A percentile compares a stretch with the other conserved stretches of the same genome.
Conservation (phyloP, 2,888 invertebrate genomes). For the Dryomyza anilis region DNA sequence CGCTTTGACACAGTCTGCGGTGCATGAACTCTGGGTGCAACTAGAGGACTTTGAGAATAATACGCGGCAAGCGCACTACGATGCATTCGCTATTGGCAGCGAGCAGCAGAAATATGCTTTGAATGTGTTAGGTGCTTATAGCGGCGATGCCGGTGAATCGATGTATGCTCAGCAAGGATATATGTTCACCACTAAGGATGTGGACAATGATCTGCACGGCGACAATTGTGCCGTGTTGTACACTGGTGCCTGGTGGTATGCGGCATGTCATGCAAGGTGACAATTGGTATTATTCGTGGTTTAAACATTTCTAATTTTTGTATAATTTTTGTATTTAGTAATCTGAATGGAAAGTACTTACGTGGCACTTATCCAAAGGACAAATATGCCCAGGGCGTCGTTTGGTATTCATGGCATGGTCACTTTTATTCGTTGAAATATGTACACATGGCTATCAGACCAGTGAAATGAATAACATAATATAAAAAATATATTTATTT, state of each 20-base stretch:
- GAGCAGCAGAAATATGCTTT: conserved; percentile 68
- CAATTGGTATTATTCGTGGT: background rate
- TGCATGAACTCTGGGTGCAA: conserved; percentile 63
- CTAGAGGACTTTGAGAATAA: conserved; percentile 66
- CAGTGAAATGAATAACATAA: background rate
- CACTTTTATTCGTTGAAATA: background rate
- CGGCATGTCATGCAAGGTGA: conserved; percentile 61
- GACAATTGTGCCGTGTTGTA: conserved; percentile 70
- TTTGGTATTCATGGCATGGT: background rate
- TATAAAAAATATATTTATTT: too few species aligned
- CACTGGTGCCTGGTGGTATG: conserved; percentile 75
- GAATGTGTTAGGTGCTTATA: conserved; percentile 67
- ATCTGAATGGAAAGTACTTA: conserved; percentile 37
- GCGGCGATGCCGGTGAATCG: conserved; percentile 67
- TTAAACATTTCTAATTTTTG: background rate
- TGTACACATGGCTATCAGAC: background rate
- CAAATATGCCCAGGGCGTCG: conserved; percentile 16
- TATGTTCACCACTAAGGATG: conserved; percentile 66
- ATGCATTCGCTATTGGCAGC: conserved; percentile 68
- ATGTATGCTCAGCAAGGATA: conserved; percentile 65
- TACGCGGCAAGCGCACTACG: conserved; percentile 65
- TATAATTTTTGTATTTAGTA: conserved; percentile 27
- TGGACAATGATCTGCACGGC: conserved; percentile 69
- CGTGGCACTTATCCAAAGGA: conserved; percentile 19
- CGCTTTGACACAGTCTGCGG: conserved; percentile 45